Percentiles rank a stretch among this genome's conserved stretches.
phyloP scores from a whole-genome alignment of 2,797 vertebrate species.

The Pantherophis vulpinus region DNA sequence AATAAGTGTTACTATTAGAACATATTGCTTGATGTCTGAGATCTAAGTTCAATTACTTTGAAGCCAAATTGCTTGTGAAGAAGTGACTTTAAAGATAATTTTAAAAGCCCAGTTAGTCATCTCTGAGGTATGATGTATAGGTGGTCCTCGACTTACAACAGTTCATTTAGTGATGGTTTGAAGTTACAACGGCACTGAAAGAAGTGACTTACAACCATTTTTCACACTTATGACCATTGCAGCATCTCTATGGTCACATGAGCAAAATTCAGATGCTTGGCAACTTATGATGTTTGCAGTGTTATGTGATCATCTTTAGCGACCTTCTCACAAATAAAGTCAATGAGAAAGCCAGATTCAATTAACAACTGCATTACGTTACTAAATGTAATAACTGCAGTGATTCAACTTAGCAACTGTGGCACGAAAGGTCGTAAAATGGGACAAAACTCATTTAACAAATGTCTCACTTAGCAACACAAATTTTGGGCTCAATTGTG shows the following conservation, averaged over 20 bases:
- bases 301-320: background rate
- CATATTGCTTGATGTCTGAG: background rate
- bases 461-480: background rate
- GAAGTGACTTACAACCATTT: background rate
- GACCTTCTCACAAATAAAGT: background rate
- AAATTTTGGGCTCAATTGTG: background rate
- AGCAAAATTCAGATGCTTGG: background rate
- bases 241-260: background rate
- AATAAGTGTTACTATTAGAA: background rate
- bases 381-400: background rate
- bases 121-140: background rate
- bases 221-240: background rate
- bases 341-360: background rate
- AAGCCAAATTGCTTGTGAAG: background rate
- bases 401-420: background rate
- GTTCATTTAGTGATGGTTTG: background rate
- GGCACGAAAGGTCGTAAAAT: background rate
- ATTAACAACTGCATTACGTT: background rate
- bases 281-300: background rate
- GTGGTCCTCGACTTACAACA: background rate
- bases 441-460: background rate
- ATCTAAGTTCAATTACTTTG: background rate
- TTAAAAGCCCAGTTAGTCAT: background rate
- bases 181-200: background rate
- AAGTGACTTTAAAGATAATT: background rate